Base-by-base conservation (phyloP, 2,113 vertebrate genomes). In the Halichoeres trimaculatus region DNA sequence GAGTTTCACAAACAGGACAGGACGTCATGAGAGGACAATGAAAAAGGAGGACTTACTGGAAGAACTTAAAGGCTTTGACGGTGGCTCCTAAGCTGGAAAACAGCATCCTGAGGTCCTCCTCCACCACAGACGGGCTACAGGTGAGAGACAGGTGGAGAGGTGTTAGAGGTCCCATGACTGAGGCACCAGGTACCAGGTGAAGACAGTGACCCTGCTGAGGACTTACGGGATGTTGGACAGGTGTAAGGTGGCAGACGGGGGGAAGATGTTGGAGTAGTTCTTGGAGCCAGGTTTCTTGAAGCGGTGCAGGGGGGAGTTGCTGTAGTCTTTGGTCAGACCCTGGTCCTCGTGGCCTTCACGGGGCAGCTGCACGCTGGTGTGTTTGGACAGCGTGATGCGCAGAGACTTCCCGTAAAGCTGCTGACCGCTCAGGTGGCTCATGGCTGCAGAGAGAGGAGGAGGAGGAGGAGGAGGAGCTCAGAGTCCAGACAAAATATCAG, bases 201-300 rank as follows among this genome's bases (percentile, higher is more conserved):
- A 47, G 26, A 52, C 2, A 13, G 36, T 65, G n/a, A 9, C 23
- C 53, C 55, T 10, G 43, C 14, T n/a, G n/a, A 52, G 17, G 6
- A 94, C 96, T 93, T 82, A 99, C 97, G 97, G 96, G 77, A 99
- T 97, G 76, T 99, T 99, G 84, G 97, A 98, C 76, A 98, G 95
- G 74, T 99, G 97, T 70, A 99, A 95, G 14, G 96, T 99, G 62
- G 96, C 96, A 1, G 97, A 98, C 10, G 97, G 98, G 0, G 97
- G 97, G 63, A 97, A 98, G 85, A 99, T 98, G 73, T 99, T 98
- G 17, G 97, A 97, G 92, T 98, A 98, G 78, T 99, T 99, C 88
- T 99, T 99, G 83, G 98, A 98, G 85, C 97, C 97, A 0, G 97
- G 98, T 80, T 99, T 99, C 91, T 99, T 99, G 90, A 99, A 99